Evolutionary conservation across 2,797 vertebrate species (phyloP), one percentile per base, ranked within the genome.

Genomic region (Sebastes itinus): DNA sequence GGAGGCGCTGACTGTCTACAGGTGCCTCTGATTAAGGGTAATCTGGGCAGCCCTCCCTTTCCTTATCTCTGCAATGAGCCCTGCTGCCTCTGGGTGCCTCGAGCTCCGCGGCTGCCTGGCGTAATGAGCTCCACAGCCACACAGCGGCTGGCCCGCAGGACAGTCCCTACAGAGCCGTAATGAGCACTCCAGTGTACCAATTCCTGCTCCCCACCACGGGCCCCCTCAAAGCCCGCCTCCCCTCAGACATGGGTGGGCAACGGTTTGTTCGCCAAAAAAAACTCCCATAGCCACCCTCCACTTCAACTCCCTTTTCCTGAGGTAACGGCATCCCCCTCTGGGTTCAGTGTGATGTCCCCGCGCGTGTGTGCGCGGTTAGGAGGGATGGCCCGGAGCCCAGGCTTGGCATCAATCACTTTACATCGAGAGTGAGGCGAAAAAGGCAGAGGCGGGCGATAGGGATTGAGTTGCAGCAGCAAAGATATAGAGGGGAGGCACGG

Each of bases 21-120:
- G 95, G 95, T 96, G 94, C 91, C 88, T 94, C 94, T 95, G 95
- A 96, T 96, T 95, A 95, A 95, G 92, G 94, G 88, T 96, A 95
- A 96, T 96, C 94, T 95, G 89, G 90, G 86, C 90, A 91, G 88
- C 89, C 94, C 92, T 94, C 94, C 93, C 92, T 87, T 86, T 79
- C 83, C 87, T 94, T 90, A 89, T 91, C 88, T 92, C 78, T 63
- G 79, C 81, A 78, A 82, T 76, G 80, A 88, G 83, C 84, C 86
- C 81, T 49, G 77, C 76, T 84, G 75, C 89, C 88, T 92, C 83
- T 82, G 82, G 86, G 81, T 87, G 90, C 92, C 91, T 87, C 49
- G 11, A 91, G 92, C 92, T 90, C 89, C 33, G 70, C 74, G 89
- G 91, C 94, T 92, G 92, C 89, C 82, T 91, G 84, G 83, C 69